A percentile compares a stretch with the other conserved stretches of the same genome.
Conservation (phyloP, 2,888 invertebrate species). For the Sphinx pinastri region DNA sequence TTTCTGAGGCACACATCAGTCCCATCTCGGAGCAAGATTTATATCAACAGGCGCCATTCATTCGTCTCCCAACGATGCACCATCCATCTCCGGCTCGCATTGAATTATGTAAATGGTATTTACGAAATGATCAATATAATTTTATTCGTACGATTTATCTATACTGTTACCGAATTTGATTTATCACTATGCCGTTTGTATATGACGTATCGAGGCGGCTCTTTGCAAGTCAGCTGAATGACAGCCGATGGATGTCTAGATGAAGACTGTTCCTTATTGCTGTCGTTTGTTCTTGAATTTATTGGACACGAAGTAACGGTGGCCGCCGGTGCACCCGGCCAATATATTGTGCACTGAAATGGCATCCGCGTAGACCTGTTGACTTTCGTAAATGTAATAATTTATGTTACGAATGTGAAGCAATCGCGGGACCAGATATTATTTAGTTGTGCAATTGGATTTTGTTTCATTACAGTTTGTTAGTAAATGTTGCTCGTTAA, state of each 20-base stretch:
- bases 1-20: conserved; percentile 26
- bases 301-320: conserved; percentile 80
- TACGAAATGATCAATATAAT: conserved; percentile 58
- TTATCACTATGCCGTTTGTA: conserved; percentile 59
- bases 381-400: conserved; percentile 64
- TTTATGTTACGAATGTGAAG: conserved; percentile 57
- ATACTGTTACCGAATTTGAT: conserved; percentile 66
- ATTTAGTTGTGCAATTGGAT: conserved; percentile 55
- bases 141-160: conserved; percentile 54
- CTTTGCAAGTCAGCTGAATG: conserved; percentile 57
- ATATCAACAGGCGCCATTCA: conserved; percentile 58
- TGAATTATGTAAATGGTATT: conserved; percentile 66
- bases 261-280: conserved; percentile 69
- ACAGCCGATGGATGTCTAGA: conserved; percentile 75
- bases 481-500: conserved; percentile 13
- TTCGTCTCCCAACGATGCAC: conserved; percentile 50
- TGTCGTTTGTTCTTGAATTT: conserved; percentile 78
- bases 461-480: conserved; percentile 39
- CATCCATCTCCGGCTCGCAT: conserved; percentile 54
- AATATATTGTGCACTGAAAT: conserved; percentile 64
- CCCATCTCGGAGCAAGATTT: conserved; percentile 48
- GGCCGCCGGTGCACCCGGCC: conserved; percentile 49
- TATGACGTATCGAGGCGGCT: conserved; percentile 61
- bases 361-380: conserved; percentile 63
- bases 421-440: conserved; percentile 36